A percentile compares a stretch with the other conserved stretches of the same genome.
These are phyloP conservation scores for Neuroterus valhalla DNA, from an alignment of 1,140 invertebrate species.

Conservation along the genomic window DNA sequence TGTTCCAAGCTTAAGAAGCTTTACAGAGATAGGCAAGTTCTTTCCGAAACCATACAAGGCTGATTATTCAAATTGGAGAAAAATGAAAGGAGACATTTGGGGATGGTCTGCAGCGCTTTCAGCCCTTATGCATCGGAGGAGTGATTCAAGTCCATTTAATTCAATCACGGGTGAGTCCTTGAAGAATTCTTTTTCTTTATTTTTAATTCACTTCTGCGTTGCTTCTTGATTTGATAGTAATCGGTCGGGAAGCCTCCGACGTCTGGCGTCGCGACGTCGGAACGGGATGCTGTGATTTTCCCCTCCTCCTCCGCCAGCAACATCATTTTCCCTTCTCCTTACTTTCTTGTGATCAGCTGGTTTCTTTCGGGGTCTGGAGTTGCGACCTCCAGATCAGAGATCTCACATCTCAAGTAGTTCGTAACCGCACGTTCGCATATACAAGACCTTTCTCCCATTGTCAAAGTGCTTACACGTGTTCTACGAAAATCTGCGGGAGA, in stretches of 20 bases:
- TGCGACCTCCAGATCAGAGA: conserved; percentile 11
- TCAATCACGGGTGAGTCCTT: neutral
- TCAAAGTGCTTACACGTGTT: neutral
- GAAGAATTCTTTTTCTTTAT: neutral
- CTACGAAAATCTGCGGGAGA: neutral
- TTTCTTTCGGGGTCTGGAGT: conserved; percentile 24
- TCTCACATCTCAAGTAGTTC: conserved; percentile 13
- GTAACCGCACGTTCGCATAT: conserved; percentile 23
- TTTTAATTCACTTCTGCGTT: neutral
- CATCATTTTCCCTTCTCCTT: conserved; percentile 22
- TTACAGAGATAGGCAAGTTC: neutral
- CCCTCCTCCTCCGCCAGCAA: conserved; percentile 7
- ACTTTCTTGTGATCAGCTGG: conserved; percentile 10
- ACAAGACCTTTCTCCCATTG: neutral
- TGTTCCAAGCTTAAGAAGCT: no score
- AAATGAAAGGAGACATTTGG: conserved; percentile 20
- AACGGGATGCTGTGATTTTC: conserved; percentile 34
- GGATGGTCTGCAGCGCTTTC: neutral
- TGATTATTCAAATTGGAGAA: neutral
- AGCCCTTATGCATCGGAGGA: conserved; percentile 2
- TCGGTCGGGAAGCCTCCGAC: neutral
- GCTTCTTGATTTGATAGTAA: neutral
- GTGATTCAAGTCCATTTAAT: neutral
- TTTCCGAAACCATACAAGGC: neutral
- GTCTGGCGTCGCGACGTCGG: conserved; percentile 30